phyloP scores from a whole-genome alignment of 2,797 vertebrate genomes.

The Triplophysa bombifrons region DNA sequence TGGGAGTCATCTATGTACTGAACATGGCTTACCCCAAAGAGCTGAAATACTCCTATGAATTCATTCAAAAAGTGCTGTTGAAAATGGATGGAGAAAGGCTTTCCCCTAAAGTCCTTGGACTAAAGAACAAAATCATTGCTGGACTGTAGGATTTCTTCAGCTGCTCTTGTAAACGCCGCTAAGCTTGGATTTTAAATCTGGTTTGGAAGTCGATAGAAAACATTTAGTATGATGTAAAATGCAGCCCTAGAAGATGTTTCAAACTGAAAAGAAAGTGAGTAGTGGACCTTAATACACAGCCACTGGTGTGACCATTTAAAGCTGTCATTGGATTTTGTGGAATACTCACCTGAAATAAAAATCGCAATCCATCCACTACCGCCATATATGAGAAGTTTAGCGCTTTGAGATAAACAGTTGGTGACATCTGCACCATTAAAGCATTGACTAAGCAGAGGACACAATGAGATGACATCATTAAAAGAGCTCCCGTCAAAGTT shows the following conservation, averaged over 20 bases:
- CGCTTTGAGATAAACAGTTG: constrained; percentile 9
- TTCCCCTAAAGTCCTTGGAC: constrained; percentile 44
- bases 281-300: too few species aligned
- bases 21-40: constrained; percentile 42
- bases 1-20: constrained; percentile 37
- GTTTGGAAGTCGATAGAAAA: constrained; percentile 2
- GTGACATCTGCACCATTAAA: neutral
- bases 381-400: neutral
- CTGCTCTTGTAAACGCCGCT: neutral
- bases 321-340: too few species aligned
- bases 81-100: constrained; percentile 40
- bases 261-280: too few species aligned
- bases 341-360: too few species aligned
- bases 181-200: neutral
- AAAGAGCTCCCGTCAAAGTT: neutral
- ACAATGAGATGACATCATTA: neutral
- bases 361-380: neutral
- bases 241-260: too few species aligned
- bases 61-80: constrained; percentile 45
- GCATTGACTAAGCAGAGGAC: constrained; percentile 10
- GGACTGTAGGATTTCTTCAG: constrained; percentile 28
- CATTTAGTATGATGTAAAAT: too few species aligned
- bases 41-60: constrained; percentile 37
- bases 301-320: too few species aligned
- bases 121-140: constrained; percentile 46